Percentiles rank a stretch among this genome's conserved stretches.
Conservation (phyloP, 2,797 vertebrate genomes). For the Pseudomugil gertrudae region DNA sequence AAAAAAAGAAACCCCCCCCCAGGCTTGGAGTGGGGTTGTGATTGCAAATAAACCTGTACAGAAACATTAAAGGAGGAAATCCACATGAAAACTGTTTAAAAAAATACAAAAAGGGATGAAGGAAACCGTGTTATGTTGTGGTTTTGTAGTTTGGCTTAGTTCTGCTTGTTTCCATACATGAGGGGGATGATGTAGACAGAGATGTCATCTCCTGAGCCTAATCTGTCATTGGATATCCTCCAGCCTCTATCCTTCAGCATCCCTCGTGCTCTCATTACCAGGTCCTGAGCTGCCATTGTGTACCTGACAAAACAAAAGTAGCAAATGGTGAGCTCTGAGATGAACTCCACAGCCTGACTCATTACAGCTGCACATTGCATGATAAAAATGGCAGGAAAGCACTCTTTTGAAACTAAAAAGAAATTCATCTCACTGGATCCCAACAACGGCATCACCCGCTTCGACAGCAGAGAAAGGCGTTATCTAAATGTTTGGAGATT, state of each 20-base stretch:
- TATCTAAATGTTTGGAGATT: constrained; percentile 53
- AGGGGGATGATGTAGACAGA: constrained; percentile 97
- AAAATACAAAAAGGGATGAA: constrained; percentile 24
- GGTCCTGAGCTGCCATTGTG: constrained; percentile 95
- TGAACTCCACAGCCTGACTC: not conserved
- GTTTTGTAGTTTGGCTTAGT: constrained; percentile 56
- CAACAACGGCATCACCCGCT: not conserved
- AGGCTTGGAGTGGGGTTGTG: constrained; percentile 5
- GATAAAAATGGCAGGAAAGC: not conserved
- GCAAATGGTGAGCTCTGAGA: not conserved
- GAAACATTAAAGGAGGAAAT: constrained; percentile 34
- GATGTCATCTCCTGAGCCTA: constrained; percentile 98
- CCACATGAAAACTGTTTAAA: constrained; percentile 53
- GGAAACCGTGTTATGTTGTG: constrained; percentile 13
- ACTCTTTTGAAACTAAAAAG: not conserved
- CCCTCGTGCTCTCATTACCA: constrained; percentile 94
- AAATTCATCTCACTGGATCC: not conserved
- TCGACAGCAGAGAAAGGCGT: constrained; percentile 35
- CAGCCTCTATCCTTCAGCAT: constrained; percentile 95
- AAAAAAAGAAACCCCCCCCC: not conserved
- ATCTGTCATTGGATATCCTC: constrained; percentile 93
- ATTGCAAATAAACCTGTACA: constrained; percentile 16
- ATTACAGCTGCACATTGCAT: not conserved
- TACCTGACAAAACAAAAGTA: constrained; percentile 82
- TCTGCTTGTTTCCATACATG: constrained; percentile 88